phyloP scores from a whole-genome alignment of 2,113 vertebrate species.

The Oenanthe melanoleuca region DNA sequence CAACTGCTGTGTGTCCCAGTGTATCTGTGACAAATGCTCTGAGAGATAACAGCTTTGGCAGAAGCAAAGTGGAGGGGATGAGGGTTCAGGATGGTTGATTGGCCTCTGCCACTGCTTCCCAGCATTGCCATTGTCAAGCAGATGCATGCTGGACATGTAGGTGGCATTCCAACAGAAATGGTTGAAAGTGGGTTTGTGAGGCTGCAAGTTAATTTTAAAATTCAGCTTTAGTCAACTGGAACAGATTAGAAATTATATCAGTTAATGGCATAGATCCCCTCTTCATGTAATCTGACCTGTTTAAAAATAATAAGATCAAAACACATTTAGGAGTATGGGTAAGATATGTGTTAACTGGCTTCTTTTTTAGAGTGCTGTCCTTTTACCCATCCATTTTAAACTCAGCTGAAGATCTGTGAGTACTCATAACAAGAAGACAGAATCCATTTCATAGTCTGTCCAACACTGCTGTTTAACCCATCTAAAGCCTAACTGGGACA shows the following conservation, averaged over 20 bases:
- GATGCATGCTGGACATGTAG: fast-evolving
- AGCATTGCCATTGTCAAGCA: fast-evolving
- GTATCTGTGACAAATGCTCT: not conserved
- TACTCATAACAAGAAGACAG: not conserved
- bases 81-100: not conserved
- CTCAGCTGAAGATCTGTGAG: not conserved
- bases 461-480: not conserved
- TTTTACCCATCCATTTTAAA: not conserved
- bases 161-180: not conserved
- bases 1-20: not conserved
- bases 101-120: not conserved
- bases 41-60: not conserved
- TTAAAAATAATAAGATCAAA: not conserved
- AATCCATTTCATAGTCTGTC: not conserved
- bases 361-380: not conserved
- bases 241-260: not conserved
- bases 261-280: not conserved
- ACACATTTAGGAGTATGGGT: not conserved
- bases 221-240: not conserved
- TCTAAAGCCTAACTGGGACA: not conserved
- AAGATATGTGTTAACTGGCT: not conserved
- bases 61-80: not conserved
- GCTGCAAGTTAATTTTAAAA: not conserved
- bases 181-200: not conserved
- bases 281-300: not conserved